Evolutionary conservation across 2,113 vertebrate species (phyloP).

Genomic region (Pedionomus torquatus): DNA sequence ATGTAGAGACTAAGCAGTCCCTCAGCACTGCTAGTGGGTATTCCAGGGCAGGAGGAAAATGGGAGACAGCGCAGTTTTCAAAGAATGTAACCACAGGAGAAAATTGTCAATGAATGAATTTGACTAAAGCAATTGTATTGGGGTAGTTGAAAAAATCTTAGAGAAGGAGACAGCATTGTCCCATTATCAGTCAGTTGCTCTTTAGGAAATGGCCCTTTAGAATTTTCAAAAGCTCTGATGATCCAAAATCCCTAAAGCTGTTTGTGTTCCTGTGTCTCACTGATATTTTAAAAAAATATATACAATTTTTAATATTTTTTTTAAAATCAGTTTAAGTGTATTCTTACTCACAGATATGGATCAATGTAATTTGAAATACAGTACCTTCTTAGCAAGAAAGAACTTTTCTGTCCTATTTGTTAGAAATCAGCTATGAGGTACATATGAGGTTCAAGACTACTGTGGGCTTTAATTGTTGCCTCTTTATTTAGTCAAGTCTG

Average conservation of each 20-base stretch:
- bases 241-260: background rate
- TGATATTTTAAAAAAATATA: background rate
- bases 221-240: background rate
- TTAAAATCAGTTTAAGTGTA: background rate
- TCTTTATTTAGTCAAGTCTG: background rate
- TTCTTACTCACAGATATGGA: background rate
- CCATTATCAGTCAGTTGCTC: background rate
- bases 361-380: background rate
- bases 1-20: background rate
- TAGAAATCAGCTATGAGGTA: background rate
- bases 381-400: background rate
- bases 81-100: background rate
- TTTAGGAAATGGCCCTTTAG: background rate
- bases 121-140: background rate
- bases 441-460: background rate
- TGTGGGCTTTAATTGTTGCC: background rate
- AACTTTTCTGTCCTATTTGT: background rate
- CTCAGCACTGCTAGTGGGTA: background rate
- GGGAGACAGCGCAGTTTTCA: background rate
- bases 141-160: background rate
- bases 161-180: background rate
- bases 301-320: background rate
- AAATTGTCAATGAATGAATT: background rate
- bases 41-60: background rate
- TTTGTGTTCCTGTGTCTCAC: background rate